These are phyloP conservation scores for Dynastes hyllus DNA, from an alignment of 2,888 invertebrate genomes.

Conservation along the genomic window DNA sequence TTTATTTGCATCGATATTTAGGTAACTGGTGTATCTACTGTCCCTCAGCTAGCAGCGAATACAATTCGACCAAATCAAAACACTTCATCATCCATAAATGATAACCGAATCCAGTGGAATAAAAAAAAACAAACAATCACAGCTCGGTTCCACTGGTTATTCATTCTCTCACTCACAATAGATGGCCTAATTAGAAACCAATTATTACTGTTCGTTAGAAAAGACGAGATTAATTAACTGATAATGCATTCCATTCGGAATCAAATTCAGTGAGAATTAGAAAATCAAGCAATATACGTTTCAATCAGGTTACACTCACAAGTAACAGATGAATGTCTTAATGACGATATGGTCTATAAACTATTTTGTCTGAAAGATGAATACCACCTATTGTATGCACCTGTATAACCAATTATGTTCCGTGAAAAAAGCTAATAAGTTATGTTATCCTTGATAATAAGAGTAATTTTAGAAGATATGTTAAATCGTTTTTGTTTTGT, in stretches of 20 bases:
- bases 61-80: not conserved
- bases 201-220: slow-evolving; percentile 18
- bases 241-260: slow-evolving; percentile 24
- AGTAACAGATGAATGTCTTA: not conserved
- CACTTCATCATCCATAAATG: not conserved
- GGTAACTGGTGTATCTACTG: too few relatives aligned
- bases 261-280: slow-evolving; percentile 26
- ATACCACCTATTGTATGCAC: not conserved
- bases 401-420: slow-evolving; percentile 2
- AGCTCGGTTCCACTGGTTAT: slow-evolving; percentile 12
- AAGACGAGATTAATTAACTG: slow-evolving; percentile 40
- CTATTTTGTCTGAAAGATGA: not conserved
- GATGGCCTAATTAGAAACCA: slow-evolving; percentile 33
- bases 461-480: slow-evolving; percentile 14
- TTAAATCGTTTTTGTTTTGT: not conserved
- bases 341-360: not conserved
- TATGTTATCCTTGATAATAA: not conserved
- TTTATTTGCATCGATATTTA: too few relatives aligned
- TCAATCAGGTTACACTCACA: not conserved
- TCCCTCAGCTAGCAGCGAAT: too few relatives aligned
- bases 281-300: not conserved
- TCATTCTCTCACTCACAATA: not conserved
- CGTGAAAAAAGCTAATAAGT: not conserved
- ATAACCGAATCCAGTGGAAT: not conserved
- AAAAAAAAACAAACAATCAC: slow-evolving; percentile 1